These are phyloP conservation scores for Drosophila sordidula DNA, from an alignment of 2,888 invertebrate genomes.

Conservation along the genomic window DNA sequence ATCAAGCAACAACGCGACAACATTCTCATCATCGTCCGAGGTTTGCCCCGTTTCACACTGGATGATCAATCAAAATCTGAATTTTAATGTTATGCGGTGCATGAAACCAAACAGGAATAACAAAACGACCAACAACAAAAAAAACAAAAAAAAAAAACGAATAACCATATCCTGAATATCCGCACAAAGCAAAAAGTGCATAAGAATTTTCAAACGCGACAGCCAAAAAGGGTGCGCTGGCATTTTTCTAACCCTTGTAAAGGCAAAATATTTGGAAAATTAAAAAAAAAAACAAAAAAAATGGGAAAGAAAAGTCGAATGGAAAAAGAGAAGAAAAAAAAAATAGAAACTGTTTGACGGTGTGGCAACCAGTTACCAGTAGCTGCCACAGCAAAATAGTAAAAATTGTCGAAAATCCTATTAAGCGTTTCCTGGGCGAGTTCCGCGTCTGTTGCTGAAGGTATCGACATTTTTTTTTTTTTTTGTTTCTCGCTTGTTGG, in stretches of 20 bases:
- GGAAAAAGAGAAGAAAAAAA: slow-evolving; percentile 31
- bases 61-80: slow-evolving; percentile 78
- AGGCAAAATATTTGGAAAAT: slow-evolving; percentile 67
- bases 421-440: slow-evolving; percentile 72
- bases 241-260: slow-evolving; percentile 74
- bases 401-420: slow-evolving; percentile 77
- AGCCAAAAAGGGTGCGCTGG: slow-evolving; percentile 61
- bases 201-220: slow-evolving; percentile 65
- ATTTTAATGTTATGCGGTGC: slow-evolving; percentile 79
- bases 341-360: slow-evolving; percentile 33
- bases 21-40: slow-evolving; percentile 12
- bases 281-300: slow-evolving; percentile 43
- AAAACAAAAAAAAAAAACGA: slow-evolving; percentile 3
- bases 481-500: slow-evolving; percentile 5
- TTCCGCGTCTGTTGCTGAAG: slow-evolving; percentile 58
- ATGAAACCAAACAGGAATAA: slow-evolving; percentile 66
- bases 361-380: slow-evolving; percentile 61
- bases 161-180: slow-evolving; percentile 67
- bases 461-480: slow-evolving; percentile 42
- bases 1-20: slow-evolving; percentile 19
- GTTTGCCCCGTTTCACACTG: slow-evolving; percentile 26
- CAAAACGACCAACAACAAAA: slow-evolving; percentile 38
- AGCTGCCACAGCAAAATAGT: slow-evolving; percentile 69
- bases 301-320: slow-evolving; percentile 18
- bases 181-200: slow-evolving; percentile 50